A percentile compares a stretch with the other conserved stretches of the same genome.
Evolutionary conservation across 2,113 vertebrate genomes (phyloP).

Genomic region (Corythoichthys haematopterus): DNA sequence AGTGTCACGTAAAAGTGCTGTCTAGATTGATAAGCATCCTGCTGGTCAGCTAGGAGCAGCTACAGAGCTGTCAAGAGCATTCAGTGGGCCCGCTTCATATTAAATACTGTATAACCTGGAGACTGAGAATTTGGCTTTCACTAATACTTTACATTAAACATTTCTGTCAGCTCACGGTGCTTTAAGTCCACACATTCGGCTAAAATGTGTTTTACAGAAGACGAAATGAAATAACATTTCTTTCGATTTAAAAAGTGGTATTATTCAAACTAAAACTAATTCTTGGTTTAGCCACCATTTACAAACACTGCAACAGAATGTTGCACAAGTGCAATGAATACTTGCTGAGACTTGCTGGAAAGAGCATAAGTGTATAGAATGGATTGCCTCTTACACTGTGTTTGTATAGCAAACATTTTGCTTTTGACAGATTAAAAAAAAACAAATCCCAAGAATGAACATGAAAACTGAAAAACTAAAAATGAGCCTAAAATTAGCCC

Average conservation of each 20-base stretch:
- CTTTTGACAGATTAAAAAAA: neutral
- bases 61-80: too few species aligned
- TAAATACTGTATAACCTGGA: neutral
- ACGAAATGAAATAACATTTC: neutral
- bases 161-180: neutral
- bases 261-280: neutral
- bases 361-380: neutral
- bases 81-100: too few species aligned
- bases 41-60: too few species aligned
- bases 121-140: neutral
- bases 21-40: too few species aligned
- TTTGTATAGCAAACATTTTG: neutral
- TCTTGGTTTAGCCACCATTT: constrained; percentile 17
- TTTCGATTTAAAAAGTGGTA: neutral
- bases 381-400: neutral
- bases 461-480: neutral
- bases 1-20: too few species aligned
- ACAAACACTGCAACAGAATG: constrained; percentile 11
- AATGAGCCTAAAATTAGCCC: neutral
- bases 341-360: constrained; percentile 31
- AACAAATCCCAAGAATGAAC: neutral
- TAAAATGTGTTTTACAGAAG: neutral
- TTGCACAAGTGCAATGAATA: constrained; percentile 28
- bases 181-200: neutral
- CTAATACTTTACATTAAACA: neutral